Evolutionary conservation across 2,113 vertebrate species (phyloP).

Genomic region (Anolis carolinensis): DNA sequence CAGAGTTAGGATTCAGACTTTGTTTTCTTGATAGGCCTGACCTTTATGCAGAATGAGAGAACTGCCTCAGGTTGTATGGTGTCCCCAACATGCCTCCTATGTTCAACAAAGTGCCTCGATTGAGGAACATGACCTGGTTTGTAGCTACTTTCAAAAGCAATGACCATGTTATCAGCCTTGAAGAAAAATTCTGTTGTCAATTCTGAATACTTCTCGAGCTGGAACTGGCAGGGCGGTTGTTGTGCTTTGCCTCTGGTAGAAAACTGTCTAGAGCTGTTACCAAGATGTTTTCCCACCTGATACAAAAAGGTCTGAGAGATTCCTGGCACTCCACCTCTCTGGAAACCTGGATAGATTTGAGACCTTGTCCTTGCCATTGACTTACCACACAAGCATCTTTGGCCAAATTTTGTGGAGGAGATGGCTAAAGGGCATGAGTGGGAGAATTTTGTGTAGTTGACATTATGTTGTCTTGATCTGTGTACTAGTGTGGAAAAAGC

Average conservation of each 20-base stretch:
- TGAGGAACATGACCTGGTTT: no score
- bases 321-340: background rate
- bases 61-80: no score
- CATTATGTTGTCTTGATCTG: no score
- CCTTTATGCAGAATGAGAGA: no score
- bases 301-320: background rate
- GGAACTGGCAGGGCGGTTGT: background rate
- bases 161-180: no score
- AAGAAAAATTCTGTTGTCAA: no score
- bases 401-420: background rate
- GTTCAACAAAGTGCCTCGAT: no score
- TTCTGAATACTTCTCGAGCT: background rate
- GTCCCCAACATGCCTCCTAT: no score
- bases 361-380: background rate
- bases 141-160: no score
- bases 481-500: no score
- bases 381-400: background rate
- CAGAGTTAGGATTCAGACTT: no score
- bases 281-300: background rate
- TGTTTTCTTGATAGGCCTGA: no score
- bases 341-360: background rate
- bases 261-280: background rate
- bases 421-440: background rate
- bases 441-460: background rate
- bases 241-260: background rate